Base-by-base conservation (phyloP, 2,888 invertebrate genomes). In the Schizaphis graminum region DNA sequence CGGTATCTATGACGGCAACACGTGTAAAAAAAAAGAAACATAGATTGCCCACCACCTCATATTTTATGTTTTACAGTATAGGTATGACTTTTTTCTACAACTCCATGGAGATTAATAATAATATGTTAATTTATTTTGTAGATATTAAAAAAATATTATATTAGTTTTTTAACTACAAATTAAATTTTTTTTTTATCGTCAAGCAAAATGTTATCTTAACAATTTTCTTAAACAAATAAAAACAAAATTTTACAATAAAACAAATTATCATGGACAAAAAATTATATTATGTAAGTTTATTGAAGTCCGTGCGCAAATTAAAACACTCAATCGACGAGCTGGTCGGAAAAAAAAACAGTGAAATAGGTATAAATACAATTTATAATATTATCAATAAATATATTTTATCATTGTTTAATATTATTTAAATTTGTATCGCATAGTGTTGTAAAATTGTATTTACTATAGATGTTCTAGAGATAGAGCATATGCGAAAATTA, bases 271-370 rank as follows among this genome's bases (percentile, higher is more conserved):
- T 77, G 77, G 35, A 35, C 35, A 77, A 1, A 35, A 44, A 89
- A 44, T 7, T 16, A 41, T 28, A 89, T 41, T 57, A 61, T 44
- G 28, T 44, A 0, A 44, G 1, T 41, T 56, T 91, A 10, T 26
- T 91, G 44, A 84, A 91, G 16, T 85, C 44, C 1, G 41, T 8
- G n/a, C 53, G 56, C 2, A 26, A 84, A 56, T 41, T 91, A 41
- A 91, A 91, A 91, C 41, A 85, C 8, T 26, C 53, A 56, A 56
- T 91, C 1, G 91, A 91, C 8, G 49, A 91, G 7, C 44, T 91
- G 26, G 5, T 91, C 11, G 21, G 35, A 0, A 91, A 56, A 85
- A 91, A 84, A 44, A n/a, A 49, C 21, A 28, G 77, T 0, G 47
- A 49, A 77, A 77, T 47, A 77, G 91, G 91, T 89, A 90, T 24